These are phyloP conservation scores for Piaya cayana DNA, from an alignment of 2,113 vertebrate species.

Conservation along the genomic window DNA sequence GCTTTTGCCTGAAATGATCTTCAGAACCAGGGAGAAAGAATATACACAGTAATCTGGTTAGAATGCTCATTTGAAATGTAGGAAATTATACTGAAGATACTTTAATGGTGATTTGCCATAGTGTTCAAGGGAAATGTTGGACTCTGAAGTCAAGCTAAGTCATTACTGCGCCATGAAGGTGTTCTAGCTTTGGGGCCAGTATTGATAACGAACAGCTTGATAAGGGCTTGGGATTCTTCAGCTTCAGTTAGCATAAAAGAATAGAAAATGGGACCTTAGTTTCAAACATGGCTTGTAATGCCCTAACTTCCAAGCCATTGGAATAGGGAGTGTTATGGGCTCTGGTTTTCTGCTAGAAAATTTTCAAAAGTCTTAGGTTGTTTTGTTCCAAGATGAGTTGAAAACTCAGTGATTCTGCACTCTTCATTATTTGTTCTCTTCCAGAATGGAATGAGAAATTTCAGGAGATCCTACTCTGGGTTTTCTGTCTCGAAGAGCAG, in stretches of 20 bases:
- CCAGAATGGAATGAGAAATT: neutral
- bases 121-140: neutral
- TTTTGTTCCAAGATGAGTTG: neutral
- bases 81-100: neutral
- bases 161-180: neutral
- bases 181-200: neutral
- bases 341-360: neutral
- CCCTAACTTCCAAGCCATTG: neutral
- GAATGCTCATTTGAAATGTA: neutral
- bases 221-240: neutral
- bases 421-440: neutral
- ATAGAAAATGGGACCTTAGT: neutral
- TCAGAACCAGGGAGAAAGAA: neutral
- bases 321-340: neutral
- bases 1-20: neutral
- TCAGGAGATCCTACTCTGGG: neutral
- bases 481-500: neutral
- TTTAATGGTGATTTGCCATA: neutral
- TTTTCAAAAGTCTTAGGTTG: neutral
- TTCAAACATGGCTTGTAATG: neutral
- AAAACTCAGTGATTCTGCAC: neutral
- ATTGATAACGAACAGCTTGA: neutral
- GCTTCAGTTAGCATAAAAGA: neutral
- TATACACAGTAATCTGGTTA: neutral
- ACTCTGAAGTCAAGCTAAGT: neutral